Conservation (phyloP, 2,113 vertebrate genomes). For the Hydropotes inermis region DNA sequence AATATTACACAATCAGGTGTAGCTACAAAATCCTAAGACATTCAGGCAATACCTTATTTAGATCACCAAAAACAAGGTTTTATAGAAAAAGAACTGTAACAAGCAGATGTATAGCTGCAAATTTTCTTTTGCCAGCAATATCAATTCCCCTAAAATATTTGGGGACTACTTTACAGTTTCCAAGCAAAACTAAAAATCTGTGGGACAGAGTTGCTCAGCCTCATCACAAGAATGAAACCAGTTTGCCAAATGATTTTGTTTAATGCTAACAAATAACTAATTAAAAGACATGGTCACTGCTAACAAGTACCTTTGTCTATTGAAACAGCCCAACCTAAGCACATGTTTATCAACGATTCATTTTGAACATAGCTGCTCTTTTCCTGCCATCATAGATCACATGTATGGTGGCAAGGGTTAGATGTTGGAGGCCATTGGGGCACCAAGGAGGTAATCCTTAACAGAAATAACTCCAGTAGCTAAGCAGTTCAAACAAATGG, state of each 20-base stretch:
- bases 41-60: conserved; percentile 51
- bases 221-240: conserved; percentile 35
- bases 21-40: conserved; percentile 47
- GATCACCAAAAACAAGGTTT: conserved; percentile 53
- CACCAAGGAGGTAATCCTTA: conserved; percentile 42
- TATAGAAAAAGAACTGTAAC: conserved; percentile 9
- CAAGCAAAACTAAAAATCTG: conserved; percentile 35
- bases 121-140: conserved; percentile 22
- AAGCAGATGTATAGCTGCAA: conserved; percentile 16
- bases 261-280: conserved; percentile 36
- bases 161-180: conserved; percentile 51
- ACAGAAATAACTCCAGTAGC: conserved; percentile 20
- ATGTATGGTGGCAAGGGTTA: conserved; percentile 46
- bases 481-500: conserved; percentile 45
- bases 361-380: conserved; percentile 57
- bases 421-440: conserved; percentile 46
- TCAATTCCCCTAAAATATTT: conserved; percentile 44
- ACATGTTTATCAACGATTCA: conserved; percentile 39
- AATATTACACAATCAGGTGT: conserved; percentile 13
- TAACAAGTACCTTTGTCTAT: not conserved
- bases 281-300: not conserved
- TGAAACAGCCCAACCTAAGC: conserved; percentile 47
- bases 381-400: not conserved
- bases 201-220: conserved; percentile 39
- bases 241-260: conserved; percentile 47